Conservation (phyloP, 2,888 invertebrate species). For the Digitonthophagus gazella region DNA sequence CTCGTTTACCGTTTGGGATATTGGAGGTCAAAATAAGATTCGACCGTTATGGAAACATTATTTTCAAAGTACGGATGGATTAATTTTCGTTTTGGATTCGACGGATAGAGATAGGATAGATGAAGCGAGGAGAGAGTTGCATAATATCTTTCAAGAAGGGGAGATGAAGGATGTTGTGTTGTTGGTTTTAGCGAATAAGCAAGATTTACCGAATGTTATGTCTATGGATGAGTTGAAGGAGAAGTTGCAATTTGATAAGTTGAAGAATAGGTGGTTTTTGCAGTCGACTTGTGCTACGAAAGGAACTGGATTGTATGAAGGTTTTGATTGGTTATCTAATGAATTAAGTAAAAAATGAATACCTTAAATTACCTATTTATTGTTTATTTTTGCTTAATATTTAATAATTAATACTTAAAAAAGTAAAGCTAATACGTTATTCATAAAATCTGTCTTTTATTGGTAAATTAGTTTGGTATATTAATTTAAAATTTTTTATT, state of each 20-base stretch:
- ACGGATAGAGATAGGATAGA: slow-evolving; percentile 93
- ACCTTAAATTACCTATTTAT: too few relatives aligned
- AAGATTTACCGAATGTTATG: slow-evolving; percentile 96
- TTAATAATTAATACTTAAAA: too few relatives aligned
- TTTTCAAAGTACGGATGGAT: slow-evolving; percentile 95
- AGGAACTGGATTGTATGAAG: slow-evolving; percentile 95
- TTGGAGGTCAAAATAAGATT: slow-evolving; percentile 98
- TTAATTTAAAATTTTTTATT: too few relatives aligned
- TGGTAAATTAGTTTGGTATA: too few relatives aligned
- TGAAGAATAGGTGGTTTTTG: slow-evolving; percentile 94
- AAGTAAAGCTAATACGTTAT: too few relatives aligned
- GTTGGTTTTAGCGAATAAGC: slow-evolving; percentile 96
- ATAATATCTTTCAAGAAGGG: slow-evolving; percentile 91
- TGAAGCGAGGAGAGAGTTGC: slow-evolving; percentile 89
- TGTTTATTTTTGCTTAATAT: too few relatives aligned
- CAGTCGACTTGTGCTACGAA: slow-evolving; percentile 95
- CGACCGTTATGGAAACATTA: slow-evolving; percentile 98
- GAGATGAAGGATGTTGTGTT: slow-evolving; percentile 91
- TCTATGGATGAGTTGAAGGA: slow-evolving; percentile 91
- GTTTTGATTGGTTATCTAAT: slow-evolving; percentile 93
- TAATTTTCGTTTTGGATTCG: slow-evolving; percentile 97
- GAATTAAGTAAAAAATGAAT: slow-evolving; percentile 83
- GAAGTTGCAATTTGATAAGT: slow-evolving; percentile 81
- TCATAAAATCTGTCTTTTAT: too few relatives aligned
- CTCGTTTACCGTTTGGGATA: slow-evolving; percentile 99